Percentiles rank a stretch among this genome's conserved stretches.
Evolutionary conservation across 2,888 invertebrate genomes (phyloP).

Genomic region (Branchipolynoe longqiensis): DNA sequence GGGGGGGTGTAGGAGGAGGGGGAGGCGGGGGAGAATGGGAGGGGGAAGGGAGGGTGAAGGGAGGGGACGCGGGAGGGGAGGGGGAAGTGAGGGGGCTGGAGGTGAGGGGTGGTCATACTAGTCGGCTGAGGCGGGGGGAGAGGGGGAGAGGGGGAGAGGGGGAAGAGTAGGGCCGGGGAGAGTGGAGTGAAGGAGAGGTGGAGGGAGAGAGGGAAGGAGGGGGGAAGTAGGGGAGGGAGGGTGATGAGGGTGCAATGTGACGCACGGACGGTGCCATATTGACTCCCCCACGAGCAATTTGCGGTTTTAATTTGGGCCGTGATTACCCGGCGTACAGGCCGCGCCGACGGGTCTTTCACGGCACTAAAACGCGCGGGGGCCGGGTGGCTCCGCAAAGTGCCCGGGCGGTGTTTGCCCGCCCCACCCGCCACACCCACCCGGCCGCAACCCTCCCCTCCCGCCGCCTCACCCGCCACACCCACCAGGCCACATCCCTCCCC

Average conservation of each 20-base stretch:
- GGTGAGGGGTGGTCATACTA: background rate
- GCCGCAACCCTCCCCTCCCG: too few relatives aligned
- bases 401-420: too few relatives aligned
- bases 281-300: background rate
- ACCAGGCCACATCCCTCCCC: too few relatives aligned
- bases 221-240: background rate
- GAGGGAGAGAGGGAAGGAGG: background rate
- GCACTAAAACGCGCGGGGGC: background rate
- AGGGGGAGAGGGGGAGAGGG: too few relatives aligned
- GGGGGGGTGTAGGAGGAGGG: background rate
- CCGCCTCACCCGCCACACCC: too few relatives aligned
- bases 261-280: background rate
- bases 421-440: too few relatives aligned
- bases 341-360: background rate
- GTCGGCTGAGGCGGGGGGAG: too few relatives aligned
- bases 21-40: background rate
- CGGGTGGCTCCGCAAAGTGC: background rate
- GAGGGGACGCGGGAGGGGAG: background rate
- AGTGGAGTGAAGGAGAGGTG: too few relatives aligned
- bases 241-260: background rate
- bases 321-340: slow-evolving; percentile 7
- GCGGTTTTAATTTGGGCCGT: slow-evolving; percentile 13
- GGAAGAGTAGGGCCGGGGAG: too few relatives aligned
- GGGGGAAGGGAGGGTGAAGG: background rate
- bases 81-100: background rate